Evolutionary conservation across 2,797 vertebrate species (phyloP), one percentile per base, ranked within the genome.

Genomic region (Spinus pinus): DNA sequence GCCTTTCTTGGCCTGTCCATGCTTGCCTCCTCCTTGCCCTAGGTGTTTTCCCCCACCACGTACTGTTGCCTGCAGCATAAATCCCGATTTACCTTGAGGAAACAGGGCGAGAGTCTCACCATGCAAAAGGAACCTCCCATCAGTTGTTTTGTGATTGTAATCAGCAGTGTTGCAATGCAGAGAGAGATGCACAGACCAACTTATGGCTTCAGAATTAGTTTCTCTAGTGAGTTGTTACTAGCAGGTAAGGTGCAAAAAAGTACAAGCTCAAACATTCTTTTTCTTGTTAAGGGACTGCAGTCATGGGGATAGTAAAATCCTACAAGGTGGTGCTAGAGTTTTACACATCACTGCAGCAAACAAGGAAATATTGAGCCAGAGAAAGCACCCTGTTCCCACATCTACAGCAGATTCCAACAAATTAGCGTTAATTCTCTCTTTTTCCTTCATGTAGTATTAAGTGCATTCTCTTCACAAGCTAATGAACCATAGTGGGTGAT

Each of bases 31-130:
- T 66, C 16, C 42, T 67, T 83, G 8, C 30, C 30, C 30, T 24
- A 10, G 16, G 19, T 62, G 9, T 20, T 72, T 49, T 57, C 3
- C 27, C 13, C 23, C 16, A 25, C 17, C 57, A 35, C 0, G 0
- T 53, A 7, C 17, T 41, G 23, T 47, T 57, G 20, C 24, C 14
- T 66, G 27, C 22, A 54, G 27, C 22, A 8, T 47, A 61, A 90
- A 69, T 50, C 14, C 22, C 0, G 0, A 25, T 82, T 54, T 82
- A 44, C 37, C 31, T 50, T 14, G n/a, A 47, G n/a, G 39, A 73
- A 82, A 49, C 4, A 42, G n/a, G 12, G 3, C 0, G 3, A 44
- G n/a, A 77, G 4, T 39, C 24, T 75, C 46, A 57, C 11, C 6
- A 7, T 0, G 2, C 24, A 14, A 30, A 66, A 49, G 8, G n/a